Evolutionary conservation across 2,113 vertebrate species (phyloP).

Genomic region (Garra rufa): DNA sequence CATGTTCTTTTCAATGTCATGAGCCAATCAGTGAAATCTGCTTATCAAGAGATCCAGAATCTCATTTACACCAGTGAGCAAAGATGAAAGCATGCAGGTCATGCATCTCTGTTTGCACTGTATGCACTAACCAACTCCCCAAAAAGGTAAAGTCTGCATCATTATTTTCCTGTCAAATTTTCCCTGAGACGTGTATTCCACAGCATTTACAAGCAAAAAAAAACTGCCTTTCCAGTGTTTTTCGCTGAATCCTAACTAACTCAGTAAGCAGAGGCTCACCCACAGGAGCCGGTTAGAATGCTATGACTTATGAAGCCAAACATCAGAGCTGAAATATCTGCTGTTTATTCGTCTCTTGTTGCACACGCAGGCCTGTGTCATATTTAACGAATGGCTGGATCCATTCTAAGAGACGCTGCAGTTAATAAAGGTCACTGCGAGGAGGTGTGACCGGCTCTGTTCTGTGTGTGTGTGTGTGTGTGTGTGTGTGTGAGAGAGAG

Average conservation of each 20-base stretch:
- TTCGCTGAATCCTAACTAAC: slow-evolving; percentile 6
- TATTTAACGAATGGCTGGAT: slow-evolving; percentile 58
- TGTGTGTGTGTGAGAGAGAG: neutral
- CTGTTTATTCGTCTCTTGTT: slow-evolving; percentile 53
- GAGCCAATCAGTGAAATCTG: neutral
- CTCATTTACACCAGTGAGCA: neutral
- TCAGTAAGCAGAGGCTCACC: neutral
- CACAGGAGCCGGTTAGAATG: neutral
- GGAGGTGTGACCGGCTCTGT: neutral
- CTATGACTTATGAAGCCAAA: slow-evolving; percentile 28
- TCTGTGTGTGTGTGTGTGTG: neutral
- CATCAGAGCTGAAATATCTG: slow-evolving; percentile 15
- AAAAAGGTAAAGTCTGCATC: neutral
- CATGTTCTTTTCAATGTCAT: neutral
- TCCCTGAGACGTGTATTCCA: neutral
- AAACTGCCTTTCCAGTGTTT: neutral
- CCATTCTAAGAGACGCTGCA: slow-evolving; percentile 46
- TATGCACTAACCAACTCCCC: neutral
- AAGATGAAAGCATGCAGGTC: neutral
- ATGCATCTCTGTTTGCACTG: neutral
- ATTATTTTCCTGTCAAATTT: slow-evolving; percentile 1
- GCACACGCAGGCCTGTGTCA: slow-evolving; percentile 32
- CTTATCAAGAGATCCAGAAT: too few relatives aligned
- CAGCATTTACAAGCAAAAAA: neutral
- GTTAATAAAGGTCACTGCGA: slow-evolving; percentile 37